Percentiles rank a stretch among this genome's conserved stretches.
phyloP scores from a whole-genome alignment of 2,888 invertebrate species.

The Sycophila texana region DNA sequence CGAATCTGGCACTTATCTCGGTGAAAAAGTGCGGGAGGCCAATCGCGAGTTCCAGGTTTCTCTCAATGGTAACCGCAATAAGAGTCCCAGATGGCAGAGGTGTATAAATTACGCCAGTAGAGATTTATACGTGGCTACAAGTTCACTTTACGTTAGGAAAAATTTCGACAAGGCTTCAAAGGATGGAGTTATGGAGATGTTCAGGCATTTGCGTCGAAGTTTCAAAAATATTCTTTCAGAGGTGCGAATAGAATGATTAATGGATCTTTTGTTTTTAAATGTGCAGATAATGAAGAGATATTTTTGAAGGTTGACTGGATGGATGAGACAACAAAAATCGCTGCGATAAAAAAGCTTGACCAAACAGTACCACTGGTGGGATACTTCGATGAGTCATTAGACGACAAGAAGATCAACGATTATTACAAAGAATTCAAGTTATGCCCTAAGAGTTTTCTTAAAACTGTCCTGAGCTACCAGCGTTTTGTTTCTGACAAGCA shows the following conservation, averaged over 20 bases:
- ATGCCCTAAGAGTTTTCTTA: slow-evolving; percentile 73
- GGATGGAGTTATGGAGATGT: slow-evolving; percentile 89
- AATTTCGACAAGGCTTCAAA: slow-evolving; percentile 91
- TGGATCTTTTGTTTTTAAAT: no score
- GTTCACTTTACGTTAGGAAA: slow-evolving; percentile 90
- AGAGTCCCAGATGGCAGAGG: slow-evolving; percentile 94
- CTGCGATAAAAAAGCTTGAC: slow-evolving; percentile 87
- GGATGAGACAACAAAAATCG: slow-evolving; percentile 87
- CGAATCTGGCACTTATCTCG: slow-evolving; percentile 4
- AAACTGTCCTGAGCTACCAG: slow-evolving; percentile 75
- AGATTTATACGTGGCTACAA: slow-evolving; percentile 85
- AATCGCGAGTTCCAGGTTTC: slow-evolving; percentile 76
- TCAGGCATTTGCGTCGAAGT: slow-evolving; percentile 85
- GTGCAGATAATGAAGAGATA: no score
- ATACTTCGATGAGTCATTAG: slow-evolving; percentile 91
- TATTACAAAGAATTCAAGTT: slow-evolving; percentile 81
- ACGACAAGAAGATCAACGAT: slow-evolving; percentile 86
- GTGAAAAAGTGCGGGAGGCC: slow-evolving; percentile 1
- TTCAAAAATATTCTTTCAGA: slow-evolving; percentile 87
- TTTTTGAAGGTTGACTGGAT: slow-evolving; percentile 92
- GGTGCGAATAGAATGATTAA: slow-evolving; percentile 70
- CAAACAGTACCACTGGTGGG: slow-evolving; percentile 93
- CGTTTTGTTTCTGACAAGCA: slow-evolving; percentile 76
- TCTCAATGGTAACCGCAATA: slow-evolving; percentile 87
- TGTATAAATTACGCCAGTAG: slow-evolving; percentile 88